A percentile compares a stretch with the other conserved stretches of the same genome.
Evolutionary conservation across 2,888 invertebrate species (phyloP).

Genomic region (Dicyrtoma fusca): DNA sequence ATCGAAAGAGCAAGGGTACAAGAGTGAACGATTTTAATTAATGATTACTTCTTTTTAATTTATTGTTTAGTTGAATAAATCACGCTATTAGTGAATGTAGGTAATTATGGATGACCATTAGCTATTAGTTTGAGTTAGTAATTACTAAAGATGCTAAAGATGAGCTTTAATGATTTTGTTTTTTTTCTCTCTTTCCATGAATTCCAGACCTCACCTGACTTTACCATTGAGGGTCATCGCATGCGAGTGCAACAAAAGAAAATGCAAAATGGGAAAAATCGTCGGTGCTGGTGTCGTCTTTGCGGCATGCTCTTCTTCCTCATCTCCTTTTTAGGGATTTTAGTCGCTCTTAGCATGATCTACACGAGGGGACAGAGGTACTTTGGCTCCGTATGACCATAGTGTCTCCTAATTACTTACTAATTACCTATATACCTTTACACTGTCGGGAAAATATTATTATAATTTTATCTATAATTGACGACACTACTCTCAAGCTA

Average conservation of each 20-base stretch:
- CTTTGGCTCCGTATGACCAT: slow-evolving; percentile 53
- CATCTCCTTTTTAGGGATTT: slow-evolving; percentile 54
- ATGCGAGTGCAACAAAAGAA: slow-evolving; percentile 52
- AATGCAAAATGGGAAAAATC: slow-evolving; percentile 51
- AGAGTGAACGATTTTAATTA: too few species aligned
- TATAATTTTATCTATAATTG: too few species aligned
- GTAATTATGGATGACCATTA: too few species aligned
- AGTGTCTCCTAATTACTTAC: slow-evolving; percentile 7
- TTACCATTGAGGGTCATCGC: slow-evolving; percentile 56
- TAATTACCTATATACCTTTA: too few species aligned
- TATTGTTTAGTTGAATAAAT: too few species aligned
- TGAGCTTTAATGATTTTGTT: not conserved
- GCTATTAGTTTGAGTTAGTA: not conserved
- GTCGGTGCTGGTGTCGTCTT: slow-evolving; percentile 54
- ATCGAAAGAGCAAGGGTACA: too few species aligned
- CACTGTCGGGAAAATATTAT: too few species aligned
- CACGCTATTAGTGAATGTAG: too few species aligned
- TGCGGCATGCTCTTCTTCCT: slow-evolving; percentile 56
- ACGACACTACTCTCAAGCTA: too few species aligned
- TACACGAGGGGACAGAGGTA: slow-evolving; percentile 56
- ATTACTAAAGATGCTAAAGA: not conserved
- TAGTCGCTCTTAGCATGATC: slow-evolving; percentile 55
- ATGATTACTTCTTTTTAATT: too few species aligned
- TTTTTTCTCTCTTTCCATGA: slow-evolving; percentile 4
- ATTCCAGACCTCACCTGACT: slow-evolving; percentile 55